Conservation (phyloP, 2,113 vertebrate species). For the Petromus typicus region DNA sequence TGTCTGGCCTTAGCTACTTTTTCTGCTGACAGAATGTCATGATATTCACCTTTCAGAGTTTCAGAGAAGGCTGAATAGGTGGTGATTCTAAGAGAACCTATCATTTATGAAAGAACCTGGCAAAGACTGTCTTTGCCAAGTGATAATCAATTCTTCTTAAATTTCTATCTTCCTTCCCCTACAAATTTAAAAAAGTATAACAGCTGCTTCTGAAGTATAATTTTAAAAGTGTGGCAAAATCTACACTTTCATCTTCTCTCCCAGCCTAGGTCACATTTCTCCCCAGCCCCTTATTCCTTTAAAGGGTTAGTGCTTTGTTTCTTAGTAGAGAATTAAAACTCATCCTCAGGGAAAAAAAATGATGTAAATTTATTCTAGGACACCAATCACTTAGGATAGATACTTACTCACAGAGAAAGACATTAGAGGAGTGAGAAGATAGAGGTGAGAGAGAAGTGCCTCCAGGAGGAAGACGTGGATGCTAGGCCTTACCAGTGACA, state of each 20-base stretch:
- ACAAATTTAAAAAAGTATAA: neutral
- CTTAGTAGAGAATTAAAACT: slow-evolving; percentile 47
- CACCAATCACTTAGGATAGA: slow-evolving; percentile 55
- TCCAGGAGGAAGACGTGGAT: neutral
- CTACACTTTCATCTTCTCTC: neutral
- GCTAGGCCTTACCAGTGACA: neutral
- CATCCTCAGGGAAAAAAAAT: neutral
- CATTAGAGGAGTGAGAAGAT: slow-evolving; percentile 20
- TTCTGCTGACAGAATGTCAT: neutral
- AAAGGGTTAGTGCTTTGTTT: slow-evolving; percentile 49
- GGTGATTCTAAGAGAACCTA: neutral
- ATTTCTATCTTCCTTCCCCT: neutral
- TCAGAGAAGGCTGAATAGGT: neutral
- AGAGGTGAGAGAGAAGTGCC: neutral
- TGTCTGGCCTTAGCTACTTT: neutral
- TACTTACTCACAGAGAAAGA: slow-evolving; percentile 16
- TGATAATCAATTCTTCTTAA: neutral
- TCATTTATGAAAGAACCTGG: neutral
- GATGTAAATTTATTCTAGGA: slow-evolving; percentile 60
- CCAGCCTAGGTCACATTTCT: neutral
- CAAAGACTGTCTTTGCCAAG: too few relatives aligned
- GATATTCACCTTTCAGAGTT: neutral
- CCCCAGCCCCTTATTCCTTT: neutral
- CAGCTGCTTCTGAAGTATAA: neutral
- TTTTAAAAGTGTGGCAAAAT: slow-evolving; percentile 20